Evolutionary conservation across 2,113 vertebrate genomes (phyloP).

Genomic region (Morone saxatilis): DNA sequence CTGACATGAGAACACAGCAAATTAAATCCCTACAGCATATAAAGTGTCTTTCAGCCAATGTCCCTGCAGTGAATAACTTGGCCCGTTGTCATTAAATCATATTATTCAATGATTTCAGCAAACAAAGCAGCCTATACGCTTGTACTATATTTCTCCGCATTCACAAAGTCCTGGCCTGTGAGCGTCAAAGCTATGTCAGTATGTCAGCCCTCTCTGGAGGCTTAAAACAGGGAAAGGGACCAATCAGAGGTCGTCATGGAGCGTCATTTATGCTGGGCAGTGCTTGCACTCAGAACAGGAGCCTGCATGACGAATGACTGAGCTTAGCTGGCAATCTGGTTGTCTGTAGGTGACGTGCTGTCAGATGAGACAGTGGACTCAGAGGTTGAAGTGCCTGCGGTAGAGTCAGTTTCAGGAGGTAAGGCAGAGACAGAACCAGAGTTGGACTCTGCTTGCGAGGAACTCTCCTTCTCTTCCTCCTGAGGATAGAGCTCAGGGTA

Average conservation of each 20-base stretch:
- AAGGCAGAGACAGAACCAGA: slow-evolving; percentile 28
- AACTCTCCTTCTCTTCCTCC: slow-evolving; percentile 89
- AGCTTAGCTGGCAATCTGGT: slow-evolving; percentile 74
- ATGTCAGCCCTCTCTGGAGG: slow-evolving; percentile 8
- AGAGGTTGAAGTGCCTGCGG: neutral
- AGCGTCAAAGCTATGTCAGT: slow-evolving; percentile 20
- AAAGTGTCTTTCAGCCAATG: slow-evolving; percentile 29
- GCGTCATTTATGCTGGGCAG: slow-evolving; percentile 40
- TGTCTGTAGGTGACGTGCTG: slow-evolving; percentile 57
- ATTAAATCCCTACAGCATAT: slow-evolving; percentile 46
- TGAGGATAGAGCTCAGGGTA: slow-evolving; percentile 97
- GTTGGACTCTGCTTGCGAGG: slow-evolving; percentile 49
- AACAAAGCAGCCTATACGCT: slow-evolving; percentile 36
- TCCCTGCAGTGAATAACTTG: slow-evolving; percentile 34
- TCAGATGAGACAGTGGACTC: slow-evolving; percentile 20
- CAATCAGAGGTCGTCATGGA: slow-evolving; percentile 20
- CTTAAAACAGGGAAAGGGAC: slow-evolving; percentile 18
- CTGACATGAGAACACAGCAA: slow-evolving; percentile 25
- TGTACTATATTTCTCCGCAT: slow-evolving; percentile 16
- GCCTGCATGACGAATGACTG: neutral
- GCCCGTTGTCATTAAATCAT: slow-evolving; percentile 25
- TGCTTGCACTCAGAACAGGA: slow-evolving; percentile 25
- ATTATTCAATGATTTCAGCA: slow-evolving; percentile 25
- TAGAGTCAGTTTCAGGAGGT: slow-evolving; percentile 58
- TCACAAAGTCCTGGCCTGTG: slow-evolving; percentile 24